These are phyloP conservation scores for Zelleria hepariella DNA, from an alignment of 2,888 invertebrate genomes.

Conservation along the genomic window DNA sequence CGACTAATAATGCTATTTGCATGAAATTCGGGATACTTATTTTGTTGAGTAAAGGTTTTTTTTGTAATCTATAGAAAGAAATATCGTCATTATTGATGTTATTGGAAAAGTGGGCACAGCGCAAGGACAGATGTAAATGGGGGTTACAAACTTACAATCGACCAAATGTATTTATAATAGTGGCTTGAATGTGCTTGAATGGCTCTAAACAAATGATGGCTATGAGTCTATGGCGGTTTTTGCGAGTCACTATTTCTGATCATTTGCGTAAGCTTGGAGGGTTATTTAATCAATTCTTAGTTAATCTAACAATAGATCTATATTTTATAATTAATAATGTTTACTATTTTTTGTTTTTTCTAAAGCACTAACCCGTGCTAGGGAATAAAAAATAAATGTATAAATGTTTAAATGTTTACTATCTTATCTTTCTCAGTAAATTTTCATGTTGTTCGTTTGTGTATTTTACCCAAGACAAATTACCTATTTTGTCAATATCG, in stretches of 20 bases:
- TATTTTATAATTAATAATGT: no score
- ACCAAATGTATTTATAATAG: conserved; percentile 2
- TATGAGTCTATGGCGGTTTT: neutral
- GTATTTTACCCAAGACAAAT: neutral
- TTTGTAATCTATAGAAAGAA: no score
- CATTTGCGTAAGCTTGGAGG: neutral
- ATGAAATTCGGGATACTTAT: no score
- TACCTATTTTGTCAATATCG: neutral
- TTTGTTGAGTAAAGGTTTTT: no score
- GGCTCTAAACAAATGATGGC: neutral
- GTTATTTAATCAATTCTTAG: neutral
- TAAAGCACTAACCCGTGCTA: no score
- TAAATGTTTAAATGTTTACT: no score
- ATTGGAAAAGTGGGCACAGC: no score
- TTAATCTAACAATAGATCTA: no score
- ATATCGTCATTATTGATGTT: no score
- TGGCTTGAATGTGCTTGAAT: neutral
- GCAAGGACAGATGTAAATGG: neutral
- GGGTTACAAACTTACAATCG: neutral
- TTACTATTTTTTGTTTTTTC: no score
- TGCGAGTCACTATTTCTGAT: neutral
- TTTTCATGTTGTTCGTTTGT: neutral
- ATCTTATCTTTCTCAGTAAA: neutral
- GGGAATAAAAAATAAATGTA: no score
- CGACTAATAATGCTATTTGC: no score